Evolutionary conservation across 2,113 vertebrate species (phyloP).

Genomic region (Struthio camelus): DNA sequence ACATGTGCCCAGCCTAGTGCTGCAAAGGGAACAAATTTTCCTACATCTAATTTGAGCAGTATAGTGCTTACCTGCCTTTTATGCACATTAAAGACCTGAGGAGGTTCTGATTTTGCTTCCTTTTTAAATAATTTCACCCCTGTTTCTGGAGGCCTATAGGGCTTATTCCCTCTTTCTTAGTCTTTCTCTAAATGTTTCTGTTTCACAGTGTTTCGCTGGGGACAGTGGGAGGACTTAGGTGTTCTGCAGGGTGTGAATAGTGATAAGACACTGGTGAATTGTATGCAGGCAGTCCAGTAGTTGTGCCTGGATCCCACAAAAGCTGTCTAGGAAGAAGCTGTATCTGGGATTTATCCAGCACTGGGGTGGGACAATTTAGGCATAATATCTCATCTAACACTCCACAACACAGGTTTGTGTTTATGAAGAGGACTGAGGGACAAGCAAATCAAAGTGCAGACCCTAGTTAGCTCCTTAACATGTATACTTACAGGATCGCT

Average conservation of each 20-base stretch:
- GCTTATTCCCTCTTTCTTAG: neutral
- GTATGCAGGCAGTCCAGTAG: neutral
- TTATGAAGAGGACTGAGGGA: neutral
- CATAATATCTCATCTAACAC: accelerated
- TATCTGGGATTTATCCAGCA: neutral
- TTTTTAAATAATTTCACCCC: neutral
- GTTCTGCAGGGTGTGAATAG: neutral
- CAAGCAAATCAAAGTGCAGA: neutral
- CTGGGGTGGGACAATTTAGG: neutral
- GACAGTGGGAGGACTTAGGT: neutral
- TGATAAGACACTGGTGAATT: neutral
- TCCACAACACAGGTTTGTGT: neutral
- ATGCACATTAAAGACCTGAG: neutral
- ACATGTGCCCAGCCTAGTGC: neutral
- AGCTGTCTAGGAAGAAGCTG: neutral
- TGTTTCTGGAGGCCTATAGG: neutral
- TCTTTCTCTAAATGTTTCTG: neutral
- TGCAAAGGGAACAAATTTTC: neutral
- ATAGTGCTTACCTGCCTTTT: neutral
- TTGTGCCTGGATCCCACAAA: neutral
- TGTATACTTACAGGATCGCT: neutral
- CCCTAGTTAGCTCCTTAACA: neutral
- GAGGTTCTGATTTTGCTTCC: neutral
- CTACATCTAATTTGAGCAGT: neutral
- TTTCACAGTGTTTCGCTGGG: neutral